Evolutionary conservation across 2,113 vertebrate genomes (phyloP).

Genomic region (Grammomys surdaster): DNA sequence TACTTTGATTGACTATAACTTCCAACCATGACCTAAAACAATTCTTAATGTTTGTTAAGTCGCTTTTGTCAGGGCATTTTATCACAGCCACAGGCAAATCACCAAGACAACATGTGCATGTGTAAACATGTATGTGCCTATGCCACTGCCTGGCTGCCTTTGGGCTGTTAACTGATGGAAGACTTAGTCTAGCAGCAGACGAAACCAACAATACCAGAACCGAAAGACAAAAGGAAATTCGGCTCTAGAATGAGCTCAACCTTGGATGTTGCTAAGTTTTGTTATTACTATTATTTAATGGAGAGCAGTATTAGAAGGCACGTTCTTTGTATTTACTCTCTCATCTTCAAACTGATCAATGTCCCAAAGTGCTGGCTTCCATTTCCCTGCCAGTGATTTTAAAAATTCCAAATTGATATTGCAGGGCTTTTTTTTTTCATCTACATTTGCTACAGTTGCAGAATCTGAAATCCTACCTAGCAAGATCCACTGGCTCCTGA

Average conservation of each 20-base stretch:
- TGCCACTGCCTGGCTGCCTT: background rate
- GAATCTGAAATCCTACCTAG: constrained; percentile 45
- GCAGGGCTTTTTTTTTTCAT: background rate
- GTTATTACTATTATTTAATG: background rate
- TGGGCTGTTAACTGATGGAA: background rate
- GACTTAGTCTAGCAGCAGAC: background rate
- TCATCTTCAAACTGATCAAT: background rate
- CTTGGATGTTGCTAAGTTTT: background rate
- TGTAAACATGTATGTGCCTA: background rate
- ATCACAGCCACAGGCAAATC: no score
- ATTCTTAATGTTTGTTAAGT: background rate
- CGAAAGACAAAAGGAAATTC: background rate
- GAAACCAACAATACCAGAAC: background rate
- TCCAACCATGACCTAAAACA: background rate
- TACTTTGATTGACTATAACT: background rate
- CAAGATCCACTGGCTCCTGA: constrained; percentile 20
- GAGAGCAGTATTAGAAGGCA: background rate
- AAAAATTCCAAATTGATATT: background rate
- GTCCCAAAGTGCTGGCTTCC: background rate
- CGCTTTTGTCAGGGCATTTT: background rate
- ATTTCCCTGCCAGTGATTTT: background rate
- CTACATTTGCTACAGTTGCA: background rate
- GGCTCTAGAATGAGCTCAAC: constrained; percentile 12
- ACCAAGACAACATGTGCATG: background rate
- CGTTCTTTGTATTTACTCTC: background rate